phyloP scores from a whole-genome alignment of 53 echinoderm and acorn worm species.

The Glandiceps talaboti region DNA sequence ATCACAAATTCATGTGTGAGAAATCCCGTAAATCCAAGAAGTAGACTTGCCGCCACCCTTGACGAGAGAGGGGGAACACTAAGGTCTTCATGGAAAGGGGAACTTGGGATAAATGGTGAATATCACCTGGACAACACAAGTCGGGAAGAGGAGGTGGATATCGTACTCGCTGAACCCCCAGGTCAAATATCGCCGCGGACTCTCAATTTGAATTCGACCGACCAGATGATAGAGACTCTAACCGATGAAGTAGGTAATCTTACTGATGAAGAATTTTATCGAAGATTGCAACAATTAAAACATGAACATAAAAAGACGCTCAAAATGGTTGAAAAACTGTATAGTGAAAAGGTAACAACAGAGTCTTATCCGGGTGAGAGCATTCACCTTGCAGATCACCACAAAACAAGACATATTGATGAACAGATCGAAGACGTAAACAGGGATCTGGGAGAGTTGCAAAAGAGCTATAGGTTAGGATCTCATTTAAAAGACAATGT shows the following conservation, averaged over 20 bases:
- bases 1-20: constrained; percentile 82
- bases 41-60: constrained; percentile 59
- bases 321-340: constrained; percentile 41
- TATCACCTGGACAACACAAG: background rate
- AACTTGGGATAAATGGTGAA: background rate
- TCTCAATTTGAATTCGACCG: constrained; percentile 11
- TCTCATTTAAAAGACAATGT: constrained; percentile 72
- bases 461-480: constrained; percentile 5
- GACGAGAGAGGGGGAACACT: constrained; percentile 29
- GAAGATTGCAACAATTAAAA: constrained; percentile 47
- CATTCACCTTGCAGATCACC: constrained; percentile 38
- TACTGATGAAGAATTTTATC: constrained; percentile 69
- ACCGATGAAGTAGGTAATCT: constrained; percentile 46
- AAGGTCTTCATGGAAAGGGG: background rate
- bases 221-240: constrained; percentile 44
- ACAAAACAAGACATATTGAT: constrained; percentile 44
- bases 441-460: constrained; percentile 56
- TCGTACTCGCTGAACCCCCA: background rate
- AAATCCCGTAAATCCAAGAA: constrained; percentile 60
- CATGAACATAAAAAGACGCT: constrained; percentile 58
- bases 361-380: background rate
- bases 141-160: background rate
- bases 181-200: background rate
- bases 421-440: constrained; percentile 55
- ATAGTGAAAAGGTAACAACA: constrained; percentile 43